Conservation (phyloP, 2,888 invertebrate genomes). For the Volucella bombylans region DNA sequence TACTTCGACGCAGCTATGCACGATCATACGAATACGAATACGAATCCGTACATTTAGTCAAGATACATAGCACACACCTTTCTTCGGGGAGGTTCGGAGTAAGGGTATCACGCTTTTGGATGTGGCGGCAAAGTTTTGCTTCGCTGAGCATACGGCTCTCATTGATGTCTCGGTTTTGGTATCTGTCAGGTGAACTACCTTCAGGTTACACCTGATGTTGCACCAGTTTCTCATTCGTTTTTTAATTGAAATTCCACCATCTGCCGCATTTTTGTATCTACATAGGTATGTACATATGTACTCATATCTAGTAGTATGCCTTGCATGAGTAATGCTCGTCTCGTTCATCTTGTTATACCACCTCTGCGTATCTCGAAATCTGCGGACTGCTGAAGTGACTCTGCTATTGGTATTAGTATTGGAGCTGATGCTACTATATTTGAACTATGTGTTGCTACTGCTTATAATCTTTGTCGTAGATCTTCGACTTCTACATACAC, state of each 20-base stretch:
- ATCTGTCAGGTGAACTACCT: conserved; percentile 72
- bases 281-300: neutral
- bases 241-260: conserved; percentile 66
- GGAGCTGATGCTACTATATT: no score
- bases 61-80: conserved; percentile 46
- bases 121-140: conserved; percentile 52
- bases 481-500: conserved; percentile 41
- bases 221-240: conserved; percentile 51
- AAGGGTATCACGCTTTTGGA: conserved; percentile 22
- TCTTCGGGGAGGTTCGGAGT: conserved; percentile 19
- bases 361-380: conserved; percentile 24
- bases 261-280: conserved; percentile 45
- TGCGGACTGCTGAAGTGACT: neutral
- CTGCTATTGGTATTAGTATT: conserved; percentile 9
- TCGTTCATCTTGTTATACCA: conserved; percentile 24
- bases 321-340: conserved; percentile 55
- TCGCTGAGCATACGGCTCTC: conserved; percentile 62
- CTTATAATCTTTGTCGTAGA: conserved; percentile 32
- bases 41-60: neutral
- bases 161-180: conserved; percentile 48
- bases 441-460: no score
- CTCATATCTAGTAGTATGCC: conserved; percentile 14
- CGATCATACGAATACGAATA: no score
- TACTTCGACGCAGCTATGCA: conserved; percentile 11
- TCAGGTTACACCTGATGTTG: conserved; percentile 70